Base-by-base conservation (phyloP, 2,888 invertebrate genomes). In the Papilio gigon region DNA sequence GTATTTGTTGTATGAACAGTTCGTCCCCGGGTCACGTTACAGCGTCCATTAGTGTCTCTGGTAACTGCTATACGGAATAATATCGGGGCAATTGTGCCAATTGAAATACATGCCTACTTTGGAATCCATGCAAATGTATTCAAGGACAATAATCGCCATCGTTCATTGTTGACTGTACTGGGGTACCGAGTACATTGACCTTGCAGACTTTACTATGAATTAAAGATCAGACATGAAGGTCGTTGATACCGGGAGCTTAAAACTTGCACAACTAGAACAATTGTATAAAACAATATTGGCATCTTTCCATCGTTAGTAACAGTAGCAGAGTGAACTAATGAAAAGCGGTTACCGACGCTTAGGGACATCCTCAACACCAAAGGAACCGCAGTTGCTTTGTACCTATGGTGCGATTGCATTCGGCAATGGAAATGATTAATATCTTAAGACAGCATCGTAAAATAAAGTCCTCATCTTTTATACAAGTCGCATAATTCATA, bases 31-130 rank as follows among this genome's bases (percentile, higher is more conserved):
- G 14, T 69, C 25, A 44, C 22, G 35, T 69, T 69, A 61, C 65
- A 20, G 60, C 12, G 33, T 25, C 69, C 69, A 62, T 69, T 65
- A 65, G 30, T 44, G 56, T 62, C 42, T 69, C 68, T 33, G 44
- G 65, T 53, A 58, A 64, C 73, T 68, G 64, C 59, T 72, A 73
- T 71, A 73, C 74, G 73, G 71, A 73, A 75, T 75, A 73, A 75
- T 76, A 71, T 68, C 67, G 71, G 69, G 67, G 67, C 74, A 78
- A 76, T 76, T 76, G 74, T 74, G 72, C 70, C 77, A 78, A 85
- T 82, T 85, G 79, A 79, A 80, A 82, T 79, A 79, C 78, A 76
- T 65, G 71, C 66, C 72, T 68, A 71, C 67, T 74, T 72, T 77
- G 75, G 75, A 78, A 78, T 76, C 73, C 73, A 73, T 77, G 75